A percentile compares a stretch with the other conserved stretches of the same genome.
These are phyloP conservation scores for Catharus ustulatus DNA, from an alignment of 2,797 vertebrate species.

Conservation along the genomic window DNA sequence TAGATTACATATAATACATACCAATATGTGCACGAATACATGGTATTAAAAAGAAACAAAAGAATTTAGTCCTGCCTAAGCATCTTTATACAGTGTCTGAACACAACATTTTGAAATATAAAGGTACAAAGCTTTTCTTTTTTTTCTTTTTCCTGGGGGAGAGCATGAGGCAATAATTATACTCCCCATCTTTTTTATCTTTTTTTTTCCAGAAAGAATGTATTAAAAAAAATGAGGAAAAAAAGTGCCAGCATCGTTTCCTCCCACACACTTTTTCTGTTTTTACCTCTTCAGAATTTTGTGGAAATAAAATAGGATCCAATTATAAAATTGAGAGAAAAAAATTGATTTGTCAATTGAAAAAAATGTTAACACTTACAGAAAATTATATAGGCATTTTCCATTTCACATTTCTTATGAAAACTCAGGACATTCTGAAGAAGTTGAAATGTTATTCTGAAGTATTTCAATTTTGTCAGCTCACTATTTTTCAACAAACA, in stretches of 20 bases:
- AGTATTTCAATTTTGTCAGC: conserved; percentile 61
- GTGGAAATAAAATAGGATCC: conserved; percentile 53
- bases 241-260: background rate
- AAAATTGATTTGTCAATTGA: conserved; percentile 52
- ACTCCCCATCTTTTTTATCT: background rate
- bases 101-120: conserved; percentile 20
- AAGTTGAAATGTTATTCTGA: conserved; percentile 54
- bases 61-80: background rate
- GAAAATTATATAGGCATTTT: conserved; percentile 62
- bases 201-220: background rate
- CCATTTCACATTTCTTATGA: background rate
- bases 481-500: conserved; percentile 64
- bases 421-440: conserved; percentile 36
- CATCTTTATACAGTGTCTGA: background rate
- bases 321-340: conserved; percentile 57
- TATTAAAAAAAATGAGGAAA: background rate
- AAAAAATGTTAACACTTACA: conserved; percentile 50
- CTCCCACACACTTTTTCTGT: conserved; percentile 57
- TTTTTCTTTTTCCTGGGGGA: background rate
- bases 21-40: background rate
- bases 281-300: conserved; percentile 56
- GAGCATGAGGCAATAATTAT: conserved; percentile 21
- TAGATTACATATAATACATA: background rate
- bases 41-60: conserved; percentile 4
- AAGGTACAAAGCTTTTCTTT: background rate